Evolutionary conservation across 2,113 vertebrate species (phyloP).

Genomic region (Hypanus sabinus): DNA sequence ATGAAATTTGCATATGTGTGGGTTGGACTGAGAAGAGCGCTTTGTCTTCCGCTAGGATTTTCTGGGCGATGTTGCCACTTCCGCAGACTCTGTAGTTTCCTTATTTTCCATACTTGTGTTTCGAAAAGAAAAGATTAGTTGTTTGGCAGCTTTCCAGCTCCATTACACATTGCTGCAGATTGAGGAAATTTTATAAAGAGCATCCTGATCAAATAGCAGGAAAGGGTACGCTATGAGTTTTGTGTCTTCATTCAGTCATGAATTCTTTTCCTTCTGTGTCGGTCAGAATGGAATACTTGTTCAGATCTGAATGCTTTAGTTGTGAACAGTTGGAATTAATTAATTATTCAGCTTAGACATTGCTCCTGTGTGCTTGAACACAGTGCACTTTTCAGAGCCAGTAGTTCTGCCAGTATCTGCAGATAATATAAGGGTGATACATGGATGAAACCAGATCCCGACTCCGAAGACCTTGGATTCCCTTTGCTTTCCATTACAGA

Average conservation of each 20-base stretch:
- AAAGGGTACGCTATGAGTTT: neutral
- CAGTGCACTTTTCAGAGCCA: neutral
- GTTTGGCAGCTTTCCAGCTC: neutral
- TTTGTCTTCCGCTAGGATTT: slow-evolving; percentile 1
- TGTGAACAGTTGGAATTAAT: neutral
- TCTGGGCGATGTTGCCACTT: neutral
- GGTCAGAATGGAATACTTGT: neutral
- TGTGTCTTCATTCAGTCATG: neutral
- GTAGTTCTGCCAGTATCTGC: neutral
- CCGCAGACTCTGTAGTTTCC: neutral
- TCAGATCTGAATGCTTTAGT: neutral
- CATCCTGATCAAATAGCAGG: neutral
- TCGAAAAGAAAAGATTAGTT: neutral
- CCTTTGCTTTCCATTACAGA: neutral
- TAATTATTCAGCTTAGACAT: neutral
- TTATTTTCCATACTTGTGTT: neutral
- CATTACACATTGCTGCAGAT: neutral
- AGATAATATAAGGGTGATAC: neutral
- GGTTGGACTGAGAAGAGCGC: neutral
- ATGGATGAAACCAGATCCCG: no score
- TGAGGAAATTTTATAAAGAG: neutral
- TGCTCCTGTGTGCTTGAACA: neutral
- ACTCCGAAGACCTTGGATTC: neutral
- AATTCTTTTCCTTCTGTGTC: neutral
- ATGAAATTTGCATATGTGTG: slow-evolving; percentile 28